Conservation (phyloP, 1,140 invertebrate species). For the Spodoptera frugiperda region DNA sequence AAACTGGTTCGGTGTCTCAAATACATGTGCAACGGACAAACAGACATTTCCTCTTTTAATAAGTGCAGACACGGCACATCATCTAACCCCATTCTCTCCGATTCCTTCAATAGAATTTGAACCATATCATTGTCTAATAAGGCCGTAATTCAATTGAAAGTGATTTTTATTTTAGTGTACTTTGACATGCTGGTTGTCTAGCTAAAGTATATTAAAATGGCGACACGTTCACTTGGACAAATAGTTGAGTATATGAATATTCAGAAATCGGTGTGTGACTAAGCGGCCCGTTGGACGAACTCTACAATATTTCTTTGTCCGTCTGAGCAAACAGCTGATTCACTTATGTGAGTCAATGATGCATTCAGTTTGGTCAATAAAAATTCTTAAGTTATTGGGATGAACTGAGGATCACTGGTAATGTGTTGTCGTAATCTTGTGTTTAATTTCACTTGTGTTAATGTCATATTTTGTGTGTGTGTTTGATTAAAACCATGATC, state of each 20-base stretch:
- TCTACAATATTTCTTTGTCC: constrained; percentile 41
- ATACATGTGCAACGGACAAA: constrained; percentile 21
- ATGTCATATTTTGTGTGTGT: too few relatives aligned
- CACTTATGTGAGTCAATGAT: constrained; percentile 25
- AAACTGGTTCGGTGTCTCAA: not conserved
- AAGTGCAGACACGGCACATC: not conserved
- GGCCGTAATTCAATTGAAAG: too few relatives aligned
- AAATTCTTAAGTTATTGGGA: constrained; percentile 6
- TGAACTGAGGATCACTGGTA: not conserved
- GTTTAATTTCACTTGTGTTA: not conserved
- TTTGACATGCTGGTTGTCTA: too few relatives aligned
- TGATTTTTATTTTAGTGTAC: too few relatives aligned
- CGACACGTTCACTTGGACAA: constrained; percentile 14
- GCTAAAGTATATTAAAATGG: constrained; percentile 13
- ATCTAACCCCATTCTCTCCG: too few relatives aligned
- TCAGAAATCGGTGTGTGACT: constrained; percentile 33
- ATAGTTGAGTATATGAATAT: constrained; percentile 25
- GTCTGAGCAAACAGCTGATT: constrained; percentile 44
- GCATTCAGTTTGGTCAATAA: constrained; percentile 9
- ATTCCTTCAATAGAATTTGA: too few relatives aligned
- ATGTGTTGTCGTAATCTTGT: not conserved
- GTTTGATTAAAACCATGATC: too few relatives aligned
- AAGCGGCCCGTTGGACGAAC: constrained; percentile 7
- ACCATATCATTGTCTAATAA: too few relatives aligned
- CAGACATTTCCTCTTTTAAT: constrained; percentile 22